Evolutionary conservation across 2,113 vertebrate species (phyloP).

Genomic region (Anser brachyrhynchus): DNA sequence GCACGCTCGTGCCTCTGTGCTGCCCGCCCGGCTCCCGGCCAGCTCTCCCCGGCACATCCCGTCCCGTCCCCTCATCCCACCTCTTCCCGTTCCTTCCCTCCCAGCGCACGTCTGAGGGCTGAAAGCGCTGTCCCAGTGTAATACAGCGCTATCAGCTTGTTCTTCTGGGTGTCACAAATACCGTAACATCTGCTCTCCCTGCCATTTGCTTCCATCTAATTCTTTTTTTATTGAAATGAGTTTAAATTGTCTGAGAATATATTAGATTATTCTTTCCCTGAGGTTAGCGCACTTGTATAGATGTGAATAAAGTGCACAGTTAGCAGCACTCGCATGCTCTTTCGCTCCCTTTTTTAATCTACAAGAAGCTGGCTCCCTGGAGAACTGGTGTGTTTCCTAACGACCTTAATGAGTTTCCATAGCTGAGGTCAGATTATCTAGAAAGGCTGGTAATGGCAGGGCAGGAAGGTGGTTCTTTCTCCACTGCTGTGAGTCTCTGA

Average conservation of each 20-base stretch:
- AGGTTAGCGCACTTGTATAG: background rate
- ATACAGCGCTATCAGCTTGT: background rate
- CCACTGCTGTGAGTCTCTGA: background rate
- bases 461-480: background rate
- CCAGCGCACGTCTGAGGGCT: fast-evolving
- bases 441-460: background rate
- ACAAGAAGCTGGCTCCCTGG: background rate
- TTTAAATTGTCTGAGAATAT: conserved; percentile 31
- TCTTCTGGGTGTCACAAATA: background rate
- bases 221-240: conserved; percentile 61
- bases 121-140: fast-evolving
- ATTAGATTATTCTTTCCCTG: conserved; percentile 7
- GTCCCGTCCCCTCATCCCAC: fast-evolving
- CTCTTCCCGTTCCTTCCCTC: fast-evolving
- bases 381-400: background rate
- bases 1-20: fast-evolving
- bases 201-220: background rate
- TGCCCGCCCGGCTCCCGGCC: background rate
- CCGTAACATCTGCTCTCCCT: background rate
- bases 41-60: background rate
- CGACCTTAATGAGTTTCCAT: background rate
- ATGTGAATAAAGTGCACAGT: background rate
- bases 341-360: background rate
- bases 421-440: background rate
- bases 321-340: background rate